Conservation (phyloP, 2,888 invertebrate species). For the Apomyelois bistriatella region DNA sequence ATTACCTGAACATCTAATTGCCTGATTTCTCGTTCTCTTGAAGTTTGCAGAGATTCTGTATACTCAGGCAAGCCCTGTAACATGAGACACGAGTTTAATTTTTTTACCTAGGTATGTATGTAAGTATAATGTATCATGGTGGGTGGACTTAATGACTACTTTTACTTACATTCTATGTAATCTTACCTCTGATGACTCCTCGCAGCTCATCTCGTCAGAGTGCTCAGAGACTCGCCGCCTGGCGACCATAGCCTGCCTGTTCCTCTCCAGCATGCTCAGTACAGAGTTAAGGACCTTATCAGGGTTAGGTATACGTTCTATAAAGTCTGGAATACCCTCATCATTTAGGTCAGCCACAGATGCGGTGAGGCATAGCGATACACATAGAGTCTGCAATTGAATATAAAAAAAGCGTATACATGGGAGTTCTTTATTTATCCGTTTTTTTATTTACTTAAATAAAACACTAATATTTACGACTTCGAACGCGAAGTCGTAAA, state of each 20-base stretch:
- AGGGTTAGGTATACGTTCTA: slow-evolving; percentile 58
- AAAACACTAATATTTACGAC: too few relatives aligned
- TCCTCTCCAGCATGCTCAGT: slow-evolving; percentile 50
- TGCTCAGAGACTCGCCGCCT: slow-evolving; percentile 34
- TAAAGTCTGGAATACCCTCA: slow-evolving; percentile 48
- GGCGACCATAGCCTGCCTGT: slow-evolving; percentile 29
- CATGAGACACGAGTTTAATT: slow-evolving; percentile 9
- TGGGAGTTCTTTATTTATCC: too few relatives aligned
- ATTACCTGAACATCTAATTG: slow-evolving; percentile 38
- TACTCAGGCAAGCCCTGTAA: slow-evolving; percentile 56
- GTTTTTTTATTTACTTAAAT: too few relatives aligned
- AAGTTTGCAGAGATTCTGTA: slow-evolving; percentile 49
- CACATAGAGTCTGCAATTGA: slow-evolving; percentile 41
- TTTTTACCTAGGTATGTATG: too few relatives aligned
- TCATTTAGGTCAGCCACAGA: slow-evolving; percentile 40
- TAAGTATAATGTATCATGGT: too few relatives aligned
- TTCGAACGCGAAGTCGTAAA: too few relatives aligned
- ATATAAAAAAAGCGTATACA: too few relatives aligned
- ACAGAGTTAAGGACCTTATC: slow-evolving; percentile 64
- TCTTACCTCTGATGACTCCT: slow-evolving; percentile 47
- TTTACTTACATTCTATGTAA: too few relatives aligned
- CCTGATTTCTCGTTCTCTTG: slow-evolving; percentile 47
- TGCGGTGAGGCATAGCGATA: slow-evolving; percentile 41
- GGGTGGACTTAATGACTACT: too few relatives aligned
- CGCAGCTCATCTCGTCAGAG: slow-evolving; percentile 35